A percentile compares a stretch with the other conserved stretches of the same genome.
These are phyloP conservation scores for Chelonus insularis DNA, from an alignment of 1,140 invertebrate species.

Conservation along the genomic window DNA sequence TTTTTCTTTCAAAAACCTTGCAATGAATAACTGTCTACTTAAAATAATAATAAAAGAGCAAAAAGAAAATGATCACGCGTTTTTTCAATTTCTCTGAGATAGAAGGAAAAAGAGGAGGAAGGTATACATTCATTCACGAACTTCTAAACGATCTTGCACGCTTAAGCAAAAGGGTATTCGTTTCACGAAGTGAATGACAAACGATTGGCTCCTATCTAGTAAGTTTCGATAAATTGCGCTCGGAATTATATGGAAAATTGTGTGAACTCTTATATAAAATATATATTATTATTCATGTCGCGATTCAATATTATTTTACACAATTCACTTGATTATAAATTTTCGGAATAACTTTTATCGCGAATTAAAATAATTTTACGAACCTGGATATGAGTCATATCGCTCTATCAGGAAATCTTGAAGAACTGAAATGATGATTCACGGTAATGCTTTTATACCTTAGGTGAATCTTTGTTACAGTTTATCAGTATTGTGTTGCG, in stretches of 20 bases:
- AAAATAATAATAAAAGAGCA: slow-evolving; percentile 23
- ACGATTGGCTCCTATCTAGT: slow-evolving; percentile 17
- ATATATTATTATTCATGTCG: too few species aligned
- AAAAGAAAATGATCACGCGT: slow-evolving; percentile 25
- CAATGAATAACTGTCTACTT: slow-evolving; percentile 10
- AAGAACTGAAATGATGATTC: slow-evolving; percentile 50
- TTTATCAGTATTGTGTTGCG: slow-evolving; percentile 45
- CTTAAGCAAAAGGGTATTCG: slow-evolving; percentile 20
- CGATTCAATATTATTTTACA: too few species aligned
- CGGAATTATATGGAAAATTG: neutral
- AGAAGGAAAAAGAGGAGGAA: neutral
- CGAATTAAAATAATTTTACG: slow-evolving; percentile 16
- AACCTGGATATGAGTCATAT: slow-evolving; percentile 53
- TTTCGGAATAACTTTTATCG: neutral
- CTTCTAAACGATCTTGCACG: slow-evolving; percentile 4
- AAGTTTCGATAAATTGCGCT: slow-evolving; percentile 11
- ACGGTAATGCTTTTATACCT: slow-evolving; percentile 48
- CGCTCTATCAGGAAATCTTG: slow-evolving; percentile 45
- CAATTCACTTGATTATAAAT: neutral
- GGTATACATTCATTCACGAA: neutral
- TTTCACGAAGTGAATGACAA: slow-evolving; percentile 29
- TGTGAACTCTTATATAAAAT: neutral
- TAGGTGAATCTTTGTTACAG: slow-evolving; percentile 56
- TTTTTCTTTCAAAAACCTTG: neutral
- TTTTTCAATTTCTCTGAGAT: slow-evolving; percentile 25